Evolutionary conservation across 2,888 invertebrate species (phyloP), one percentile per base, ranked within the genome.

Genomic region (Hololepta plana): DNA sequence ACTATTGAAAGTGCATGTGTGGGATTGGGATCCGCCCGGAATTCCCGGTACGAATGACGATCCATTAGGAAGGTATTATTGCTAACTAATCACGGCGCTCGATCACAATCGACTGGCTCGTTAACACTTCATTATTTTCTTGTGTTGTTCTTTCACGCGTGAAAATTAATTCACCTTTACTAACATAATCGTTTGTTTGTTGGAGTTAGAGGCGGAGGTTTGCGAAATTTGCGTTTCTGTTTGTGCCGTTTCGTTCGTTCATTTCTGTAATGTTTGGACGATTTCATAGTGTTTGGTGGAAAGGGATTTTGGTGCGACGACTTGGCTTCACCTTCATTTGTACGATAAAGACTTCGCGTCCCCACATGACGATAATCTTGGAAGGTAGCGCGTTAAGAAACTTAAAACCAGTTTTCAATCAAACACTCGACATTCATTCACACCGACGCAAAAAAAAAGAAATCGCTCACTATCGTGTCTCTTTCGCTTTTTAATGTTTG

Each of bases 321-420:
- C 39, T 53, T n/a, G 65, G 43, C 55, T 76, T 47, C 56, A 55
- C 47, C 64, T 81, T 49, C 63, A 60, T 51, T 71, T 90, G 45
- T 84, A 67, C 69, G 90, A 93, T 70, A 82, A 87, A 72, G 91
- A 93, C 65, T n/a, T n/a, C 75, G 77, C 48, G 74, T 82, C 42
- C 80, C 76, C 51, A 72, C 75, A 53, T 15, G 90, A 93, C 62
- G 93, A 93, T 61, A 72, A 74, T 45, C 72, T 93, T 46, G 93
- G 93, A 68, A 85, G 87, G 84, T 53, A 51, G 35, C 35, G 22
- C n/a, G n/a, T n/a, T n/a, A n/a, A n/a, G n/a, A n/a, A n/a, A n/a
- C n/a, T n/a, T n/a, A n/a, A n/a, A n/a, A n/a, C n/a, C n/a, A n/a
- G n/a, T n/a, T n/a, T n/a, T n/a, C n/a, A n/a, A n/a, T n/a, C n/a